Evolutionary conservation across 2,113 vertebrate species (phyloP), one percentile per base, ranked within the genome.

Genomic region (Petrocephalus zakoni): DNA sequence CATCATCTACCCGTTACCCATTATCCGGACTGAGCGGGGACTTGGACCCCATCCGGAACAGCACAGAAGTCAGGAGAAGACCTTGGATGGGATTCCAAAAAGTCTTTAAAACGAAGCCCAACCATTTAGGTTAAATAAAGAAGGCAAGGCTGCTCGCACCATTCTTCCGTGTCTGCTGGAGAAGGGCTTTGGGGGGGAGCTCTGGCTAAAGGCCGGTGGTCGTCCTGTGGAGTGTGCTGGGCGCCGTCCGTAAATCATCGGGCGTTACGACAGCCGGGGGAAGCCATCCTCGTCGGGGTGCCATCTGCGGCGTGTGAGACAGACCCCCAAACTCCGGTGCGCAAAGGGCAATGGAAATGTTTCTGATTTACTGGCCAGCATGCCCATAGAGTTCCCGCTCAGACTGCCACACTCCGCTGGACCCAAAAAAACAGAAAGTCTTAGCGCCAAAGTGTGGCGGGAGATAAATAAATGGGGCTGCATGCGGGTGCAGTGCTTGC

Each of bases 231-330:
- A 34, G 75, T 81, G 5, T 13, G 15, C 29, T 51, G 46, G 29
- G 17, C 17, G 19, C 53, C 34, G 29, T 34, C 85, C 6, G 84
- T 29, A 64, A 21, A 49, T 52, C 25, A 22, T 42, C 10, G 88
- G 22, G 46, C 34, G 4, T 51, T 56, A 89, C 82, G 58, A 51
- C 83, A 86, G 88, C 46, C 34, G 51, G 88, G 25, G 34, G 29
- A 13, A 51, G 5, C 46, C 47, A 37, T n/a, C 56, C 46, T 86
- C 19, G 19, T 78, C 88, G 34, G 52, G 85, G 53, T 10, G 22
- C 85, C 85, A 89, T 89, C 88, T 89, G 88, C 21, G 15, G 78
- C 6, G 10, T 25, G 64, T 17, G 51, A 87, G 72, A 21, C 56
- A 68, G 88, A 29, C n/a, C 42, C 82, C 88, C 37, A 19, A 52